phyloP scores from a whole-genome alignment of 2,888 invertebrate genomes.

The Halictus ligatus region DNA sequence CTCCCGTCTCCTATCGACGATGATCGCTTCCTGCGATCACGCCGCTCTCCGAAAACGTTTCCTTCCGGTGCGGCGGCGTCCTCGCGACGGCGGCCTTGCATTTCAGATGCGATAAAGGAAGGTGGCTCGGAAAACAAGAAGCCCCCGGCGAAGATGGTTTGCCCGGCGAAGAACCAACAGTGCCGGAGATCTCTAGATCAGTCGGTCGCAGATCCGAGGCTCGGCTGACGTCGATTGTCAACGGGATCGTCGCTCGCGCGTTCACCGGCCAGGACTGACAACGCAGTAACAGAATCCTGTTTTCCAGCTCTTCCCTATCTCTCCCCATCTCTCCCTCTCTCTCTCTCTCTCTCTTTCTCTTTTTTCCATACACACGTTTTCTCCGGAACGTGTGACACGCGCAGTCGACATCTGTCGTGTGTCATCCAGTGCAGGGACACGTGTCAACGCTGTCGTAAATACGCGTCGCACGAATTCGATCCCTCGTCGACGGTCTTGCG shows the following conservation, averaged over 20 bases:
- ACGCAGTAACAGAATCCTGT: conserved; percentile 50
- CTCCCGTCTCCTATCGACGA: conserved; percentile 17
- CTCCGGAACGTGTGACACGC: conserved; percentile 51
- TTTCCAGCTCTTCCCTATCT: background rate
- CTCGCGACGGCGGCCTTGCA: conserved; percentile 36
- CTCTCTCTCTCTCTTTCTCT: background rate
- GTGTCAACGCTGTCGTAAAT: conserved; percentile 74
- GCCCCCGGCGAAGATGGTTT: conserved; percentile 10
- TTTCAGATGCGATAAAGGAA: conserved; percentile 46
- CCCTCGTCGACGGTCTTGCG: conserved; percentile 10
- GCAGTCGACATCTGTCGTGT: conserved; percentile 71
- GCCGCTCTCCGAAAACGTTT: conserved; percentile 41
- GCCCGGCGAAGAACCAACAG: background rate
- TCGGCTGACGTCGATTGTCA: conserved; percentile 47
- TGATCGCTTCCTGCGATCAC: conserved; percentile 39
- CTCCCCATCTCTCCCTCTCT: background rate
- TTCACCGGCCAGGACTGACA: conserved; percentile 35
- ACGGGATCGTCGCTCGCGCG: conserved; percentile 29
- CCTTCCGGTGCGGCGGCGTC: conserved; percentile 43
- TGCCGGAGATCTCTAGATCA: conserved; percentile 34
- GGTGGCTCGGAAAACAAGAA: conserved; percentile 1
- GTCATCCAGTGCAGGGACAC: conserved; percentile 72
- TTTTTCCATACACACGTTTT: conserved; percentile 6
- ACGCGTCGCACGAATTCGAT: conserved; percentile 65
- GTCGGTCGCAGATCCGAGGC: conserved; percentile 23